These are phyloP conservation scores for Aotus griseimembra DNA, from an alignment of 2,797 vertebrate genomes.

Conservation along the genomic window DNA sequence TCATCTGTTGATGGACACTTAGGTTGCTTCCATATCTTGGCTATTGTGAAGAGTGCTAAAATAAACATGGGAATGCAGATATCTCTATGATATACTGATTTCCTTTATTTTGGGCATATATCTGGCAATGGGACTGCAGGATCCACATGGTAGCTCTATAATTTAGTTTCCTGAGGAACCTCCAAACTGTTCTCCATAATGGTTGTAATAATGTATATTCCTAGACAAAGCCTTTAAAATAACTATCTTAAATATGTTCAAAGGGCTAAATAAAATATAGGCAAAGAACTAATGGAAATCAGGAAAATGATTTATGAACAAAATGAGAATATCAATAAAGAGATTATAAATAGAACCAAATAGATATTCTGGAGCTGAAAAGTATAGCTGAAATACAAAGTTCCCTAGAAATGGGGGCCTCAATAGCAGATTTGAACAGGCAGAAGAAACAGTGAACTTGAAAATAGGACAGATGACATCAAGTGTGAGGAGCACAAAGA, in stretches of 20 bases:
- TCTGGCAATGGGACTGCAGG: no score
- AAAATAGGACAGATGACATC: not conserved
- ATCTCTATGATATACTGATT: no score
- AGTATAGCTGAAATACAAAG: not conserved
- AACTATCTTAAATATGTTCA: not conserved
- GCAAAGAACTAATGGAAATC: not conserved
- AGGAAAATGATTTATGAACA: not conserved
- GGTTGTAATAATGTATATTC: no score
- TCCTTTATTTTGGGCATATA: no score
- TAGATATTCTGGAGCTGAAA: not conserved
- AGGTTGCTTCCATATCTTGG: no score
- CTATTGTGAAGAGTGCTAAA: no score
- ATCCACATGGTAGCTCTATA: no score
- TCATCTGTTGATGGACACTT: no score
- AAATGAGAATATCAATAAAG: not conserved
- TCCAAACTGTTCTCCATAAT: no score
- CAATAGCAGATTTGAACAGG: not conserved
- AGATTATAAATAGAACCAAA: not conserved
- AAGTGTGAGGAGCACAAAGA: not conserved
- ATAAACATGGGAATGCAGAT: no score
- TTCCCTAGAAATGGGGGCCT: not conserved
- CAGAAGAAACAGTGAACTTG: not conserved
- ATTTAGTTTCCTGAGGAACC: no score
- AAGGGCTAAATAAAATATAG: not conserved
- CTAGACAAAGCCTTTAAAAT: not conserved